Percentiles rank a stretch among this genome's conserved stretches.
These are phyloP conservation scores for Parus major DNA, from an alignment of 2,113 vertebrate species.

Conservation along the genomic window DNA sequence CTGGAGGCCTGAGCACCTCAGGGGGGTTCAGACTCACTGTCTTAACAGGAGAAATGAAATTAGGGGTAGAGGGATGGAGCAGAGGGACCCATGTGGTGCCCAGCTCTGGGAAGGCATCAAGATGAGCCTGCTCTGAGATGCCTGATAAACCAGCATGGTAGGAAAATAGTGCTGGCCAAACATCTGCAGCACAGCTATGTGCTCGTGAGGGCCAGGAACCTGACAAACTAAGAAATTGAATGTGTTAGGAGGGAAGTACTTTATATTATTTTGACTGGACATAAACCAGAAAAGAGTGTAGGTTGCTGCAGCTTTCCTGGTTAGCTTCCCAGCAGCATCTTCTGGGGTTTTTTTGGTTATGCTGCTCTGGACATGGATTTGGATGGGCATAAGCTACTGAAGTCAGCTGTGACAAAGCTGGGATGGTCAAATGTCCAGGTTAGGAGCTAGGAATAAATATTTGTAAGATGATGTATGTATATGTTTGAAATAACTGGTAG, in stretches of 20 bases:
- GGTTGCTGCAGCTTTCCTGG: background rate
- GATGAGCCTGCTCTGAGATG: background rate
- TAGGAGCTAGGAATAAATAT: background rate
- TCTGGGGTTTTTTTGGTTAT: background rate
- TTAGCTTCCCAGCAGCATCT: background rate
- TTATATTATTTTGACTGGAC: background rate
- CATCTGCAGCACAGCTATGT: background rate
- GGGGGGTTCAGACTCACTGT: background rate
- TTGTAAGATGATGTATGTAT: background rate
- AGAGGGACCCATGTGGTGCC: accelerated
- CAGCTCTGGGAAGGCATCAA: accelerated
- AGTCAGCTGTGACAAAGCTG: background rate
- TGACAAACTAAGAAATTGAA: background rate
- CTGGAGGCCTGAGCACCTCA: background rate
- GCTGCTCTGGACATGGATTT: background rate
- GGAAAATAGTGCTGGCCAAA: background rate
- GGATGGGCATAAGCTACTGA: background rate
- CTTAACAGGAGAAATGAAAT: background rate
- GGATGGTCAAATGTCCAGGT: background rate
- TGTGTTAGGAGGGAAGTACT: background rate
- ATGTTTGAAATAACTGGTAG: background rate
- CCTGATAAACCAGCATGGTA: background rate
- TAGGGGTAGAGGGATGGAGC: background rate
- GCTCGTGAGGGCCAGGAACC: background rate
- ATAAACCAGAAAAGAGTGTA: background rate